phyloP scores from a whole-genome alignment of 2,888 invertebrate genomes.

The Girardia tigrina region DNA sequence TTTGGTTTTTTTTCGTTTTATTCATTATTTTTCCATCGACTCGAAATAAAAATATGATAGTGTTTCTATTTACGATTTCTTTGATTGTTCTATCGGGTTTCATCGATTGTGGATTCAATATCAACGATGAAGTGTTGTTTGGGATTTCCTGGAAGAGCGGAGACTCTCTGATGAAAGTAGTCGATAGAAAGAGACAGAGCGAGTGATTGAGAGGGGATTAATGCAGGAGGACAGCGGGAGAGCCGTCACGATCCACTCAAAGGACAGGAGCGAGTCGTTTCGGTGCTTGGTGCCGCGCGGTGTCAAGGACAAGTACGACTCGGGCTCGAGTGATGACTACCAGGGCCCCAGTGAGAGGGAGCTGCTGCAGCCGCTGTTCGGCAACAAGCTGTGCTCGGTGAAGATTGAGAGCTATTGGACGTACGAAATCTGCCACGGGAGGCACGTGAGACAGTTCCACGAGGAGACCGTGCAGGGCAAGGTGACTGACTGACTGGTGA shows the following conservation, averaged over 20 bases:
- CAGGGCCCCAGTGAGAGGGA: slow-evolving; percentile 64
- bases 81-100: too few relatives aligned
- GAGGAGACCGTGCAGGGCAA: slow-evolving; percentile 77
- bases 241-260: not conserved
- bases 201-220: too few relatives aligned
- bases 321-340: slow-evolving; percentile 39
- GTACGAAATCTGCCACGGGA: slow-evolving; percentile 85
- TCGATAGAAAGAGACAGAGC: too few relatives aligned
- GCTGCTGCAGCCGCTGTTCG: slow-evolving; percentile 63
- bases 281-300: not conserved
- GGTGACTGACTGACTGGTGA: too few relatives aligned
- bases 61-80: too few relatives aligned
- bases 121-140: slow-evolving; percentile 31
- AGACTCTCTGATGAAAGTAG: too few relatives aligned
- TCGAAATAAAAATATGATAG: too few relatives aligned
- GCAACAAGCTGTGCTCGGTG: slow-evolving; percentile 67
- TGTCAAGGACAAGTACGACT: slow-evolving; percentile 17
- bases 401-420: slow-evolving; percentile 66
- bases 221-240: too few relatives aligned
- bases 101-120: slow-evolving; percentile 11
- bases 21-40: too few relatives aligned
- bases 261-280: slow-evolving; percentile 26
- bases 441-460: slow-evolving; percentile 78
- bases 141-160: slow-evolving; percentile 21
- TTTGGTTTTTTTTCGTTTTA: too few relatives aligned